Conservation (phyloP, 2,888 invertebrate species). For the Nemurella pictetii region DNA sequence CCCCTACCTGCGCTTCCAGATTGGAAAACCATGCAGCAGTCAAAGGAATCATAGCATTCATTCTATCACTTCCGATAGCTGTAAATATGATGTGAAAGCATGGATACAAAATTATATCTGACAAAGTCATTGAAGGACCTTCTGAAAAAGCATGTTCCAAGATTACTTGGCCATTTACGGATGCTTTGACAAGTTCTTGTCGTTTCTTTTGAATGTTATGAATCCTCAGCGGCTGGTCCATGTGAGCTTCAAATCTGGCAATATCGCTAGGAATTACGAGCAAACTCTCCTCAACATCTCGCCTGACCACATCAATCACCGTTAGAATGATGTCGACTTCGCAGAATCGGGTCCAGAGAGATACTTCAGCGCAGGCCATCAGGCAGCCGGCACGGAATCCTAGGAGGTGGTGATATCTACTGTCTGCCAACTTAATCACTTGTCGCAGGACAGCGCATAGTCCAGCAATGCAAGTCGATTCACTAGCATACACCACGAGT, state of each 20-base stretch:
- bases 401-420: constrained; percentile 60
- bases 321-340: constrained; percentile 75
- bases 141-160: constrained; percentile 78
- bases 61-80: constrained; percentile 50
- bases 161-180: constrained; percentile 47
- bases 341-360: constrained; percentile 91
- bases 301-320: constrained; percentile 55
- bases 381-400: constrained; percentile 82
- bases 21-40: constrained; percentile 65
- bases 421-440: constrained; percentile 55
- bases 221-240: constrained; percentile 78
- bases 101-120: constrained; percentile 79
- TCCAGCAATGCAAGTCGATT: constrained; percentile 70
- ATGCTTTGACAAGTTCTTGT: constrained; percentile 52
- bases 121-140: constrained; percentile 78
- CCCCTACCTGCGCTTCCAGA: constrained; percentile 46
- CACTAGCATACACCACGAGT: constrained; percentile 59
- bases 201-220: constrained; percentile 83
- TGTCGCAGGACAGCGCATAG: constrained; percentile 73
- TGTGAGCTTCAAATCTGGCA: constrained; percentile 79
- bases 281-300: constrained; percentile 42
- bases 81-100: constrained; percentile 66
- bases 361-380: constrained; percentile 79
- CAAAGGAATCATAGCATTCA: constrained; percentile 60
- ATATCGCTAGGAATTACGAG: constrained; percentile 67